Conservation (phyloP, 2,113 vertebrate species). For the Dasyurus viverrinus region DNA sequence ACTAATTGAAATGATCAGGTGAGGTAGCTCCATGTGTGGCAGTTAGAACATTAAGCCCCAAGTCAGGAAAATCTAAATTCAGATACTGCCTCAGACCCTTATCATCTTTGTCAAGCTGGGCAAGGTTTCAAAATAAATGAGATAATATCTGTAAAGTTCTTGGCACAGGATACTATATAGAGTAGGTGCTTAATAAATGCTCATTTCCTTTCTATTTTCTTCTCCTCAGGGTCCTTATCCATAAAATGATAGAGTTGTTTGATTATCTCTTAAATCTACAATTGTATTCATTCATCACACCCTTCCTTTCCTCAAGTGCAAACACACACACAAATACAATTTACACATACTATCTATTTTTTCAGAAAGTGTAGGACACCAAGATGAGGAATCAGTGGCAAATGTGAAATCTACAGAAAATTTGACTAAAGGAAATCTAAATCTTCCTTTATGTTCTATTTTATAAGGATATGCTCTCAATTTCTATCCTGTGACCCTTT, state of each 20-base stretch:
- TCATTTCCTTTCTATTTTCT: neutral
- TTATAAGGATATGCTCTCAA: neutral
- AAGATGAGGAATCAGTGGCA: neutral
- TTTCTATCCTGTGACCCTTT: neutral
- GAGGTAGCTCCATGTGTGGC: neutral
- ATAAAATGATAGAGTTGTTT: neutral
- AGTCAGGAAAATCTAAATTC: neutral
- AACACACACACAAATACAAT: neutral
- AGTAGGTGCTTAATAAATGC: neutral
- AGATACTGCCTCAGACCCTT: neutral
- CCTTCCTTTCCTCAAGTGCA: neutral
- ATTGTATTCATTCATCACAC: neutral
- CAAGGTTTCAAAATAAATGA: neutral
- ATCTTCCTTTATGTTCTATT: neutral
- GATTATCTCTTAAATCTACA: neutral
- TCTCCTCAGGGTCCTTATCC: neutral
- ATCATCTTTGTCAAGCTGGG: neutral
- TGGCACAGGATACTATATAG: neutral
- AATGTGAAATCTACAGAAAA: accelerated
- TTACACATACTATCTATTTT: neutral
- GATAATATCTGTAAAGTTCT: neutral
- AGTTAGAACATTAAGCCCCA: neutral
- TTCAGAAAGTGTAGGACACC: neutral
- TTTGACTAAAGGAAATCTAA: neutral
- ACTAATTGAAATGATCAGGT: neutral